Evolutionary conservation across 1,140 invertebrate species (phyloP).

Genomic region (Philaenus spumarius): DNA sequence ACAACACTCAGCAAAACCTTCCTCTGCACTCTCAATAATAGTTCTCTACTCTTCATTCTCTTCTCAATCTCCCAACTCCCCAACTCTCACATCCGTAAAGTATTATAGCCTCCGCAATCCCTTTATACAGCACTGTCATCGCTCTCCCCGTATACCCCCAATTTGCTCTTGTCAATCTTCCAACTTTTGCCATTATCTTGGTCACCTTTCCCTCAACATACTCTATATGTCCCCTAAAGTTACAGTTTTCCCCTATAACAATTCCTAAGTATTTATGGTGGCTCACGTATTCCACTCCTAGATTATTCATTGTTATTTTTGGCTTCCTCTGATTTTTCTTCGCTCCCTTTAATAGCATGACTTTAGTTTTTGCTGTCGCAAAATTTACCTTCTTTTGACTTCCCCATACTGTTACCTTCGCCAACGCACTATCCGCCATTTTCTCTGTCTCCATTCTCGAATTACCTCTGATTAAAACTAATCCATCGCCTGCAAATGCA

Average conservation of each 20-base stretch:
- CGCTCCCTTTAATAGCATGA: neutral
- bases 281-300: neutral
- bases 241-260: neutral
- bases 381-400: neutral
- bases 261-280: neutral
- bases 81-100: neutral
- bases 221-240: neutral
- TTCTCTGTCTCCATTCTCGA: neutral
- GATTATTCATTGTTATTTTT: neutral
- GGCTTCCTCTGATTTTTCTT: neutral
- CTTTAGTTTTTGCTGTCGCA: neutral
- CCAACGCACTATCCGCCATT: neutral
- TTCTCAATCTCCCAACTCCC: neutral
- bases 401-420: neutral
- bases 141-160: neutral
- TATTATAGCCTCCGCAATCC: neutral
- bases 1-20: neutral
- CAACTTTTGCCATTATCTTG: neutral
- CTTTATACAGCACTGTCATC: no score
- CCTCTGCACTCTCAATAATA: neutral
- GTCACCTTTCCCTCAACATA: neutral
- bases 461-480: neutral
- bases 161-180: neutral
- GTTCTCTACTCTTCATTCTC: neutral
- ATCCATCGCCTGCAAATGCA: constrained; percentile 7